Evolutionary conservation across 1,140 invertebrate genomes (phyloP).

Genomic region (Solen grandis): DNA sequence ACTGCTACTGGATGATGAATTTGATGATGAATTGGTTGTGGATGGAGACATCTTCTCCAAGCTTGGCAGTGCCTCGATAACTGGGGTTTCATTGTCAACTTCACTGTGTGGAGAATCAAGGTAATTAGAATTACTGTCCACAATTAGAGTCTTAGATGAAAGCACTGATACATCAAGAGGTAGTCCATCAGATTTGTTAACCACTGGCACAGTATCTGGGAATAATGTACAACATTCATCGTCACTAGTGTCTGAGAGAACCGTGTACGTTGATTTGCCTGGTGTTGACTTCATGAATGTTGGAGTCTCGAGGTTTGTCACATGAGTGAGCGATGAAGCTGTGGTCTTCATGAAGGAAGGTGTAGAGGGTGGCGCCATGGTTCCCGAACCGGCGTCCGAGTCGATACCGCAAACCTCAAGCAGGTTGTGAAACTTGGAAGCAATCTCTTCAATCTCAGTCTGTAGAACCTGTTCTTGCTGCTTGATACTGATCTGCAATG

Average conservation of each 20-base stretch:
- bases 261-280: constrained; percentile 17
- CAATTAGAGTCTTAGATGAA: constrained; percentile 58
- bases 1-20: constrained; percentile 61
- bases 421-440: constrained; percentile 66
- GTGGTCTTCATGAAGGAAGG: constrained; percentile 58
- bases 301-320: constrained; percentile 47
- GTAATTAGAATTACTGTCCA: constrained; percentile 67
- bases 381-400: constrained; percentile 26
- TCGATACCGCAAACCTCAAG: constrained; percentile 67
- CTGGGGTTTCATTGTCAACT: constrained; percentile 28
- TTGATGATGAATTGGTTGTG: constrained; percentile 41
- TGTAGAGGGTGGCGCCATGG: constrained; percentile 57
- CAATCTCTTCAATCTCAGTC: constrained; percentile 69
- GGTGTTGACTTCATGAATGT: constrained; percentile 42
- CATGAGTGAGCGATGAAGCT: constrained; percentile 53
- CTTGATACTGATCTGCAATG: constrained; percentile 69
- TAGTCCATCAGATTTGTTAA: constrained; percentile 47
- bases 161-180: constrained; percentile 35
- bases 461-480: constrained; percentile 66
- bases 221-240: constrained; percentile 39
- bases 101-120: constrained; percentile 56
- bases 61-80: constrained; percentile 40
- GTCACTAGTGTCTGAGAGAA: constrained; percentile 49
- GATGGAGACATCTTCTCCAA: constrained; percentile 39
- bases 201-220: constrained; percentile 20